These are phyloP conservation scores for Poeciliopsis gracilis DNA, from an alignment of 2,797 vertebrate genomes.

Conservation along the genomic window DNA sequence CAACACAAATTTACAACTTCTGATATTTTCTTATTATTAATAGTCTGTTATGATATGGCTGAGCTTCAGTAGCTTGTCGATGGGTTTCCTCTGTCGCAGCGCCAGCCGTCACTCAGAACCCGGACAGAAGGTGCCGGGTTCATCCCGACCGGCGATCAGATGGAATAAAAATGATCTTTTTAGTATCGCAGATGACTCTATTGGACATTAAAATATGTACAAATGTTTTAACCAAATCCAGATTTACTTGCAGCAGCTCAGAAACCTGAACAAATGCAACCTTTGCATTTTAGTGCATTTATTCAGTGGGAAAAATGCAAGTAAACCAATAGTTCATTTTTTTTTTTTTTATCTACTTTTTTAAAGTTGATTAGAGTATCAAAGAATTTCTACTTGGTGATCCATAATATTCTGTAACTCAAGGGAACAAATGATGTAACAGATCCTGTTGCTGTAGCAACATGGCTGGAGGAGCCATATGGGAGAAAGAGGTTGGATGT, in stretches of 20 bases:
- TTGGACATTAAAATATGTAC: not conserved
- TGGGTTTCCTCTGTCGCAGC: constrained; percentile 60
- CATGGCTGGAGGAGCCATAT: not conserved
- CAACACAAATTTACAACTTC: constrained; percentile 85
- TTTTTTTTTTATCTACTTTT: not conserved
- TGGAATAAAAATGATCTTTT: constrained; percentile 49
- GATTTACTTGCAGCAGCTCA: not conserved
- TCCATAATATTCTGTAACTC: not conserved
- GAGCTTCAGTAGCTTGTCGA: constrained; percentile 43
- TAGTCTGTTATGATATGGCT: constrained; percentile 82
- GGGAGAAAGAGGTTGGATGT: not conserved
- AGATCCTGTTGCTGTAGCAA: not conserved
- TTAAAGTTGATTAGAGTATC: not conserved
- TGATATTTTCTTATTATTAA: constrained; percentile 96
- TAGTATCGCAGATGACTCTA: not conserved
- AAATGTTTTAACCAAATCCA: not conserved
- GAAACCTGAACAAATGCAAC: not conserved
- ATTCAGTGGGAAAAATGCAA: not conserved
- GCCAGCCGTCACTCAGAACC: constrained; percentile 62
- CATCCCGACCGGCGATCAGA: constrained; percentile 55
- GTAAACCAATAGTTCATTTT: not conserved
- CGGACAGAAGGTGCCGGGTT: constrained; percentile 66
- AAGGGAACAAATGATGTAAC: not conserved
- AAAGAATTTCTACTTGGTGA: not conserved
- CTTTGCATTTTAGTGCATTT: not conserved